phyloP scores from a whole-genome alignment of 2,888 invertebrate genomes.

The Clunio marinus region DNA sequence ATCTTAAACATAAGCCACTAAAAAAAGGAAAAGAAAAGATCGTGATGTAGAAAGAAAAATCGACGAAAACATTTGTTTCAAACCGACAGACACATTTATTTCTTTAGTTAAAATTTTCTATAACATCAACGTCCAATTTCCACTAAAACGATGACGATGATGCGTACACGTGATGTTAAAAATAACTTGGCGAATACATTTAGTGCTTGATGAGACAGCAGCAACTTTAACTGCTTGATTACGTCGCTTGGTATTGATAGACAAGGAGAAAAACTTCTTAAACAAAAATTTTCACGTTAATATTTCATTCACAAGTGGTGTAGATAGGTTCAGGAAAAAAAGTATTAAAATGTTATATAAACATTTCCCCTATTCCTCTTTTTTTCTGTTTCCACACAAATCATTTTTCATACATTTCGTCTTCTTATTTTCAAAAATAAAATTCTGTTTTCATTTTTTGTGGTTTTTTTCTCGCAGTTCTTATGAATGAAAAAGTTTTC shows the following conservation, averaged over 20 bases:
- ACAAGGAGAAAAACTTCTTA: background rate
- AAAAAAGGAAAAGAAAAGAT: background rate
- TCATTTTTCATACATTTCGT: constrained; percentile 31
- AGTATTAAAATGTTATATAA: constrained; percentile 27
- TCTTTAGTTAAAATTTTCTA: background rate
- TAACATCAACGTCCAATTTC: constrained; percentile 20
- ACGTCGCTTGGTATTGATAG: background rate
- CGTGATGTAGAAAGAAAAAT: background rate
- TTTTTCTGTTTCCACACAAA: constrained; percentile 32
- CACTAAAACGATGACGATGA: background rate
- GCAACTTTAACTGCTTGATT: background rate
- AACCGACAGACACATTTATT: constrained; percentile 11
- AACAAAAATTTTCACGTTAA: too few species aligned
- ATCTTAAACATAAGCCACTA: too few species aligned
- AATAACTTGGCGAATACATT: constrained; percentile 1
- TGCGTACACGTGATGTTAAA: constrained; percentile 1
- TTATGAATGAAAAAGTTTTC: constrained; percentile 19
- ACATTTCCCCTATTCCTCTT: too few species aligned
- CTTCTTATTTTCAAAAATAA: constrained; percentile 11
- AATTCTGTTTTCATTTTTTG: background rate
- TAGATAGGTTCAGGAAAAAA: background rate
- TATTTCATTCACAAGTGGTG: constrained; percentile 17
- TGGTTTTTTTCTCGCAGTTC: too few species aligned
- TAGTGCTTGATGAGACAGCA: too few species aligned
- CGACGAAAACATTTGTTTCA: constrained; percentile 5